phyloP scores from a whole-genome alignment of 2,797 vertebrate species.

The Carduelis carduelis region DNA sequence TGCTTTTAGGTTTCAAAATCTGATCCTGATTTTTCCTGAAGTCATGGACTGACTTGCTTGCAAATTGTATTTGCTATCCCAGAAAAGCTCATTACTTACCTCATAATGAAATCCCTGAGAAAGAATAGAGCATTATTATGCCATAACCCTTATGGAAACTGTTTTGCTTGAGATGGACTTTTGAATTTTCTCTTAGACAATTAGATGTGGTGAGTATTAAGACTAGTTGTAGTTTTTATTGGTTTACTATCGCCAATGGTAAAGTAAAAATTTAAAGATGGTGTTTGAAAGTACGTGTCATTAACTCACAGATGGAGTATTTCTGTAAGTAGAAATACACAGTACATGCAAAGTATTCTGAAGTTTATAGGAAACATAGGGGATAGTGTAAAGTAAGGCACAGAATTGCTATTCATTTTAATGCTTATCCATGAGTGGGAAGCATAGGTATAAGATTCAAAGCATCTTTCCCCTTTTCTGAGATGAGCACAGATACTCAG shows the following conservation, averaged over 20 bases:
- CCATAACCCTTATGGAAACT: background rate
- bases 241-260: background rate
- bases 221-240: background rate
- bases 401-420: background rate
- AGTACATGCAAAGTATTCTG: background rate
- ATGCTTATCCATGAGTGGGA: background rate
- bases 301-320: background rate
- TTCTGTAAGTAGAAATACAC: background rate
- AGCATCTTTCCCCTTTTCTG: background rate
- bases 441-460: background rate
- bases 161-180: background rate
- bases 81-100: background rate
- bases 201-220: background rate
- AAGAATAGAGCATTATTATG: background rate
- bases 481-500: background rate
- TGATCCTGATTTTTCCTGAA: background rate
- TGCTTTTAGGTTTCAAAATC: background rate
- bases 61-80: background rate
- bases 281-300: background rate
- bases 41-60: background rate
- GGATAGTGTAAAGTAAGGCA: background rate
- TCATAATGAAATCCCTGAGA: background rate
- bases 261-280: background rate
- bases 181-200: background rate
- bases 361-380: background rate